These are phyloP conservation scores for Synergus laeviventris DNA, from an alignment of 2,888 invertebrate genomes.

Conservation along the genomic window DNA sequence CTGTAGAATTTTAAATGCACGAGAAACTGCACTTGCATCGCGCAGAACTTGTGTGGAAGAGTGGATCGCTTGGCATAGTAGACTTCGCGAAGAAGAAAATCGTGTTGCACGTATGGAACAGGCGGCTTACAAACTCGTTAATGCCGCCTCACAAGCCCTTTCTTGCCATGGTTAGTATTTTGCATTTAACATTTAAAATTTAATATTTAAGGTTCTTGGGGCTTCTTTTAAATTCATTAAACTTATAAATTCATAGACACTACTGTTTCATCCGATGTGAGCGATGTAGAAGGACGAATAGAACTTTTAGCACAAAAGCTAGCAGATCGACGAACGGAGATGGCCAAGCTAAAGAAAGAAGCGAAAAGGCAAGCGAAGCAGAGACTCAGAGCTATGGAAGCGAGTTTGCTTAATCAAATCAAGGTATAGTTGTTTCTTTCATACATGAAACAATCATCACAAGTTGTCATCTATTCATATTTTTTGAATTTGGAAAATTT, in stretches of 20 bases:
- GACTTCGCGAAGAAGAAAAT: slow-evolving; percentile 71
- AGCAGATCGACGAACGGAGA: slow-evolving; percentile 70
- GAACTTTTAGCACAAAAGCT: slow-evolving; percentile 72
- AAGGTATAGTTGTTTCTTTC: slow-evolving; percentile 60
- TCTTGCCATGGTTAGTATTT: slow-evolving; percentile 67
- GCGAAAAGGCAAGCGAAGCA: slow-evolving; percentile 72
- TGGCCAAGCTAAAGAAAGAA: slow-evolving; percentile 71
- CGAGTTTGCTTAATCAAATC: slow-evolving; percentile 73
- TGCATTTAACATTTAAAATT: neutral
- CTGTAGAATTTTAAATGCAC: slow-evolving; percentile 71
- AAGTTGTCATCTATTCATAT: too few relatives aligned
- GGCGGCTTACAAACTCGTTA: slow-evolving; percentile 72
- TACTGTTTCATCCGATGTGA: slow-evolving; percentile 73
- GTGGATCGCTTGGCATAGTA: slow-evolving; percentile 75
- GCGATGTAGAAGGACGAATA: slow-evolving; percentile 73
- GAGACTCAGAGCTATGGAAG: slow-evolving; percentile 69
- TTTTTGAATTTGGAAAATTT: too few relatives aligned
- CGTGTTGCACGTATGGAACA: slow-evolving; percentile 74
- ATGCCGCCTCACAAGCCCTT: slow-evolving; percentile 70
- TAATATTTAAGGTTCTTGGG: too few relatives aligned
- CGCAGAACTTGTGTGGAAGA: slow-evolving; percentile 73
- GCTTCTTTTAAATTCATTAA: slow-evolving; percentile 10
- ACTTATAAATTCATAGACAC: slow-evolving; percentile 62
- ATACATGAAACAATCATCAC: neutral
- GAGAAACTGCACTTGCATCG: slow-evolving; percentile 72